These are phyloP conservation scores for Argyra leucocephala DNA, from an alignment of 2,888 invertebrate species.

Conservation along the genomic window DNA sequence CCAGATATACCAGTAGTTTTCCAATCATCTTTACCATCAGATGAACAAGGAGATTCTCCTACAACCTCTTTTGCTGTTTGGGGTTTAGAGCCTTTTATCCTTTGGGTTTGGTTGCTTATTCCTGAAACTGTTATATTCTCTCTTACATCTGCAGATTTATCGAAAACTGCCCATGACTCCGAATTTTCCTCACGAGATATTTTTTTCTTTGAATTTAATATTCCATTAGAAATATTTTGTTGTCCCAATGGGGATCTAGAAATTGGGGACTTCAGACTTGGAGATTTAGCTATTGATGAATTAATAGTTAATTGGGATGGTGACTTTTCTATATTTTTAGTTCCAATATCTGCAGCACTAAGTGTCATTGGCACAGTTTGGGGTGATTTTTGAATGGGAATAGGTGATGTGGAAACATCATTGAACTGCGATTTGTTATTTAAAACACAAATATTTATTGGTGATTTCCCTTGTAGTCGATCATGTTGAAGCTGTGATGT, in stretches of 20 bases:
- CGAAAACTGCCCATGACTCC: conserved; percentile 54
- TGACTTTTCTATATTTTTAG: conserved; percentile 23
- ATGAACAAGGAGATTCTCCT: conserved; percentile 66
- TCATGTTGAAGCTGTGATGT: conserved; percentile 19
- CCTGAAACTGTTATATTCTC: conserved; percentile 14
- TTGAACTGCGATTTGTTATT: conserved; percentile 36
- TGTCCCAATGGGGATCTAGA: conserved; percentile 35
- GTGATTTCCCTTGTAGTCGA: conserved; percentile 19
- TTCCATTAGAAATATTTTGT: background rate
- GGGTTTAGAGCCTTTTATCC: conserved; percentile 21
- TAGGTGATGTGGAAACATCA: conserved; percentile 43
- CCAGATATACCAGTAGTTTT: conserved; percentile 37
- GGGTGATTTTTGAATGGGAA: conserved; percentile 38
- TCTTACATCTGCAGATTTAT: conserved; percentile 34
- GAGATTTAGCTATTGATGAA: conserved; percentile 23
- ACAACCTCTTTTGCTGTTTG: conserved; percentile 38
- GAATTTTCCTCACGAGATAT: conserved; percentile 45
- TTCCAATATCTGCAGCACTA: conserved; percentile 8
- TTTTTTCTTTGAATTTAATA: conserved; percentile 15
- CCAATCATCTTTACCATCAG: conserved; percentile 61
- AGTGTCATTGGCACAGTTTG: conserved; percentile 21
- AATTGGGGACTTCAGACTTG: conserved; percentile 41
- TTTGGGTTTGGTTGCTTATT: conserved; percentile 14
- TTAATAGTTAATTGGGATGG: conserved; percentile 28
- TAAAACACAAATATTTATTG: conserved; percentile 19